Base-by-base conservation (phyloP, 2,113 vertebrate genomes). In the Cinclus mexicanus region DNA sequence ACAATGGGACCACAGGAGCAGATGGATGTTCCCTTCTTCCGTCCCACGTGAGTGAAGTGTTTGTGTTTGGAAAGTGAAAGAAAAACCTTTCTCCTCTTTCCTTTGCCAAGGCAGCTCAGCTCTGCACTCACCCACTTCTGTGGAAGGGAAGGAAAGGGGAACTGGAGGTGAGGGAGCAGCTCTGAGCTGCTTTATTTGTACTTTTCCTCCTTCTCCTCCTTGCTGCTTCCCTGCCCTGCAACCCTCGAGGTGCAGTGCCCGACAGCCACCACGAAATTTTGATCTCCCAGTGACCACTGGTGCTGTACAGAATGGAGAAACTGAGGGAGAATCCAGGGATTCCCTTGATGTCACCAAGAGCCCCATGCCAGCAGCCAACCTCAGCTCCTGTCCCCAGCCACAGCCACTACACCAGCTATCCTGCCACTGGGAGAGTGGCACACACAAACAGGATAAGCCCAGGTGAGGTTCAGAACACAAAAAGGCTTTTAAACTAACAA, bases 61-160 rank as follows among this genome's bases (percentile, higher is more conserved):
- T 65, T 7, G 46, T 25, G 70, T 52, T 7, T 64, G 78, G 79
- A 93, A 94, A 95, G 61, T 20, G 81, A 91, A 89, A 89, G 74
- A 87, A 89, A 84, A 93, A 77, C 16, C 19, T n/a, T 52, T 33
- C 60, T 84, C 39, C 65, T 72, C 70, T n/a, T 68, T 69, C 44
- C 55, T 69, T 57, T 91, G 47, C 93, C 92, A 77, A 35, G 35
- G 46, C 2, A 78, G 61, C 14, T 56, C 75, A 68, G 87, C 56
- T 50, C 53, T 41, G 86, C 14, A 0, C 63, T 92, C 68, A 22
- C 25, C 25, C 4, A 2, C 28, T 64, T 61, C 9, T 41, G 78
- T 83, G 85, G 75, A 85, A 90, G 75, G 8, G 31, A 87, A 46
- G 19, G 41, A 59, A 90, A 64, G 37, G 47, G 90, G 86, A 91